A percentile compares a stretch with the other conserved stretches of the same genome.
Evolutionary conservation across 2,888 invertebrate species (phyloP).

Genomic region (Drosophila algonquin): DNA sequence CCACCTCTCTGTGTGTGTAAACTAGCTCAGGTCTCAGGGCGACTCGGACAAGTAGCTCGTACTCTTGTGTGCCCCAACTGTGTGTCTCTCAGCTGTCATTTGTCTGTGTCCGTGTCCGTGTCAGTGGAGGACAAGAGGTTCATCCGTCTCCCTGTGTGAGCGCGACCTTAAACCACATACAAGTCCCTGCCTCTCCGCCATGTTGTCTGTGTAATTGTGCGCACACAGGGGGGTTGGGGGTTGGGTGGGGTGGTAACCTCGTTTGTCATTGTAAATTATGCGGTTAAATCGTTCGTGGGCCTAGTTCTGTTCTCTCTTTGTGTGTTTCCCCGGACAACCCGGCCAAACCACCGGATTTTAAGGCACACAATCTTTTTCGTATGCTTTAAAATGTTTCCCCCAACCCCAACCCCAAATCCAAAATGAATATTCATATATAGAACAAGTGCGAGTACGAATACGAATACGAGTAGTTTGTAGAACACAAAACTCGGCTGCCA

Average conservation of each 20-base stretch:
- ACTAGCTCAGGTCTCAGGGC: slow-evolving; percentile 31
- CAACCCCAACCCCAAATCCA: slow-evolving; percentile 2
- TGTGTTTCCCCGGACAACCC: background rate
- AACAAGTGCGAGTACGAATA: too few relatives aligned
- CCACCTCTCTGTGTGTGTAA: slow-evolving; percentile 4
- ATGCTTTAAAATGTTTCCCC: slow-evolving; percentile 11
- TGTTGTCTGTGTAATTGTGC: slow-evolving; percentile 67
- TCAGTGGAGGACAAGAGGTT: slow-evolving; percentile 50
- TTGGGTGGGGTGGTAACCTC: slow-evolving; percentile 49
- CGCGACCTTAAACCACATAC: slow-evolving; percentile 4
- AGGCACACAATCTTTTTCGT: slow-evolving; percentile 1
- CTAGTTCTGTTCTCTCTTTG: slow-evolving; percentile 30
- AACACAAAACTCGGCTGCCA: slow-evolving; percentile 14
- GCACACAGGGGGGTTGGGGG: slow-evolving; percentile 22
- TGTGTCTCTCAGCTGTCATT: slow-evolving; percentile 64
- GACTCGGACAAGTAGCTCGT: slow-evolving; percentile 10
- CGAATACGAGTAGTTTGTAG: slow-evolving; percentile 5
- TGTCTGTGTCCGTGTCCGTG: slow-evolving; percentile 30
- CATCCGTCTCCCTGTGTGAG: slow-evolving; percentile 29
- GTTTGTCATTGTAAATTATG: slow-evolving; percentile 79
- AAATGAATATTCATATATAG: slow-evolving; percentile 46
- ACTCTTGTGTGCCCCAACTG: slow-evolving; percentile 32
- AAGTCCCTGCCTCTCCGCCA: slow-evolving; percentile 9
- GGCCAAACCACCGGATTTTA: slow-evolving; percentile 20
- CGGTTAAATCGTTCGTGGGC: slow-evolving; percentile 70